A percentile compares a stretch with the other conserved stretches of the same genome.
Evolutionary conservation across 2,797 vertebrate species (phyloP).

Genomic region (Chaenodraco wilsoni): DNA sequence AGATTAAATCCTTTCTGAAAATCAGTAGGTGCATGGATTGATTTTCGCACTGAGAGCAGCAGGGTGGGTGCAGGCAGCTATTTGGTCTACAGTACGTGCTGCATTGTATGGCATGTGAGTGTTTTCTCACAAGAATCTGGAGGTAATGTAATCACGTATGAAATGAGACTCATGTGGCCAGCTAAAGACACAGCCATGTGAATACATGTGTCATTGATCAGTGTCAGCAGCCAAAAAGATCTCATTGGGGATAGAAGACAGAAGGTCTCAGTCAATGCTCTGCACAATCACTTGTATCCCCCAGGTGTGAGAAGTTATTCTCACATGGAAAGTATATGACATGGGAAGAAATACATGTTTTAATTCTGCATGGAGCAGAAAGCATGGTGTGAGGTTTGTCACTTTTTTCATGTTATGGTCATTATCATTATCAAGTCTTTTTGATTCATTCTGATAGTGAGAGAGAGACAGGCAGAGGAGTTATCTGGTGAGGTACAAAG

Average conservation of each 20-base stretch:
- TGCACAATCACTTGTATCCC: slow-evolving; percentile 46
- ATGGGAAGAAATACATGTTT: slow-evolving; percentile 32
- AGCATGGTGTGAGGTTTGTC: background rate
- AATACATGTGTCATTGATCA: slow-evolving; percentile 80
- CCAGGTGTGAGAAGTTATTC: slow-evolving; percentile 47
- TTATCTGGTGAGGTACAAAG: no score
- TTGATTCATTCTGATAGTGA: no score
- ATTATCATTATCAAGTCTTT: no score
- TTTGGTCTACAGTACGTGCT: slow-evolving; percentile 19
- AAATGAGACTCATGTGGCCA: slow-evolving; percentile 73
- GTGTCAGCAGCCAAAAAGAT: slow-evolving; percentile 58
- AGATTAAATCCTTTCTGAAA: background rate
- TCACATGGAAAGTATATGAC: slow-evolving; percentile 35
- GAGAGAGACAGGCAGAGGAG: no score
- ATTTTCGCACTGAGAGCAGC: background rate
- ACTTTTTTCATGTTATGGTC: slow-evolving; percentile 16
- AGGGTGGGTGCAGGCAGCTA: slow-evolving; percentile 9
- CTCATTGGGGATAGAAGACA: slow-evolving; percentile 49
- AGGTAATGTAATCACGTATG: slow-evolving; percentile 73
- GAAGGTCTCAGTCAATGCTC: slow-evolving; percentile 69
- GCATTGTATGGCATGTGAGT: slow-evolving; percentile 26
- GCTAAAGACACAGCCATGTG: slow-evolving; percentile 58
- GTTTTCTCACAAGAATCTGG: slow-evolving; percentile 35
- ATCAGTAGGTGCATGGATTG: background rate
- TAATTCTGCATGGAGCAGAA: slow-evolving; percentile 15